These are phyloP conservation scores for Mionectes olivaceus DNA, from an alignment of 2,797 vertebrate genomes.

Conservation along the genomic window DNA sequence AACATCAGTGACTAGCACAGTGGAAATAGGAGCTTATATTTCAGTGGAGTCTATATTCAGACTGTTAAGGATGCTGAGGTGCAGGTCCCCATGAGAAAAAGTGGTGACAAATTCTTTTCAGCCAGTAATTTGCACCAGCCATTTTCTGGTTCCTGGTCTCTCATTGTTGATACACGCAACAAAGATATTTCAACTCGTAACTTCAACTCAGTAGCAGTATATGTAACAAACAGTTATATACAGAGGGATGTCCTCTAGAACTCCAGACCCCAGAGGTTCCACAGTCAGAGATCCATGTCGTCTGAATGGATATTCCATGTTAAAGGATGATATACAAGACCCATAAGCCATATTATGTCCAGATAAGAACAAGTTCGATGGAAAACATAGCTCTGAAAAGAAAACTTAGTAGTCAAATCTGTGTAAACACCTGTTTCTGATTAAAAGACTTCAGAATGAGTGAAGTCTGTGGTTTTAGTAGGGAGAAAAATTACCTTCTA, in stretches of 20 bases:
- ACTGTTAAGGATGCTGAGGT: neutral
- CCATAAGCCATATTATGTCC: neutral
- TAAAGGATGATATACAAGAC: neutral
- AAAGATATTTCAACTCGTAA: neutral
- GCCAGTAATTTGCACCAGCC: neutral
- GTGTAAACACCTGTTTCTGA: neutral
- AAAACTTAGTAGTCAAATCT: neutral
- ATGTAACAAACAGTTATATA: neutral
- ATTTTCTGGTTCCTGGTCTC: neutral
- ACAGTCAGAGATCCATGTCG: accelerated
- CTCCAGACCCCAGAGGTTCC: neutral
- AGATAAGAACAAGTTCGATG: neutral
- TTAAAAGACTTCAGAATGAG: neutral
- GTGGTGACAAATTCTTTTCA: neutral
- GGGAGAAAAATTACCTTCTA: slow-evolving; percentile 33
- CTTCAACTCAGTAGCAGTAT: neutral
- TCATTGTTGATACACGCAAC: neutral
- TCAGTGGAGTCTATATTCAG: neutral
- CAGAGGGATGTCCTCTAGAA: neutral
- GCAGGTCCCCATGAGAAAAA: neutral
- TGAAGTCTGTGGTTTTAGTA: slow-evolving; percentile 54
- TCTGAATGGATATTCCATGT: neutral
- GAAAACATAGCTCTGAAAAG: neutral
- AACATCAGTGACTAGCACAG: neutral
- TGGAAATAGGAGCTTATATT: neutral